A percentile compares a stretch with the other conserved stretches of the same genome.
Conservation (phyloP, 2,113 vertebrate species). For the Scophthalmus maximus region DNA sequence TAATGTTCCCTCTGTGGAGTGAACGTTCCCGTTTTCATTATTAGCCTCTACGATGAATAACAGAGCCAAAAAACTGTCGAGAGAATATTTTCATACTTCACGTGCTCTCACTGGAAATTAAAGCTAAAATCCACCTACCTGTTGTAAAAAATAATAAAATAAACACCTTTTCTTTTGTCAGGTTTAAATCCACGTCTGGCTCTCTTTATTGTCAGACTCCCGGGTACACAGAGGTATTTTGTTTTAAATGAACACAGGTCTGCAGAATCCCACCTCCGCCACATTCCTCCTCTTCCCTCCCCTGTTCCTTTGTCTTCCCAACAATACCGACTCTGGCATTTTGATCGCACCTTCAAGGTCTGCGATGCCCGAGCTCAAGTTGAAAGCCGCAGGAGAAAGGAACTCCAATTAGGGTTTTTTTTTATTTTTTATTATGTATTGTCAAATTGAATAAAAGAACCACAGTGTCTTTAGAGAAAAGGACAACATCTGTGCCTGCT, state of each 20-base stretch:
- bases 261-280: not conserved
- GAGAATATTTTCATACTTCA: conserved; percentile 23
- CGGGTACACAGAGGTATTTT: conserved; percentile 15
- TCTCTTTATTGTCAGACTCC: conserved; percentile 15
- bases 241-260: conserved; percentile 8
- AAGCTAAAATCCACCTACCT: not conserved
- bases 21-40: not conserved
- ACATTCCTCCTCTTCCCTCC: not conserved
- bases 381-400: conserved; percentile 30
- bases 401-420: conserved; percentile 42
- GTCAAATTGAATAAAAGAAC: conserved; percentile 44
- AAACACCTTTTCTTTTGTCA: not conserved
- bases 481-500: conserved; percentile 13
- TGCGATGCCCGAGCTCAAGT: conserved; percentile 22
- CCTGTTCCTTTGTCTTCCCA: conserved; percentile 43
- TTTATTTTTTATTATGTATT: not conserved
- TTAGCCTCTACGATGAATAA: conserved; percentile 13
- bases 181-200: not conserved
- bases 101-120: conserved; percentile 37
- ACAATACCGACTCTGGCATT: conserved; percentile 35
- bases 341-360: conserved; percentile 56
- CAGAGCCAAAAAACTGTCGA: not conserved
- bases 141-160: no score
- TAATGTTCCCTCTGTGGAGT: not conserved
- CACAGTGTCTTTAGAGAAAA: not conserved